Evolutionary conservation across 2,888 invertebrate genomes (phyloP).

Genomic region (Dryomyza anilis): DNA sequence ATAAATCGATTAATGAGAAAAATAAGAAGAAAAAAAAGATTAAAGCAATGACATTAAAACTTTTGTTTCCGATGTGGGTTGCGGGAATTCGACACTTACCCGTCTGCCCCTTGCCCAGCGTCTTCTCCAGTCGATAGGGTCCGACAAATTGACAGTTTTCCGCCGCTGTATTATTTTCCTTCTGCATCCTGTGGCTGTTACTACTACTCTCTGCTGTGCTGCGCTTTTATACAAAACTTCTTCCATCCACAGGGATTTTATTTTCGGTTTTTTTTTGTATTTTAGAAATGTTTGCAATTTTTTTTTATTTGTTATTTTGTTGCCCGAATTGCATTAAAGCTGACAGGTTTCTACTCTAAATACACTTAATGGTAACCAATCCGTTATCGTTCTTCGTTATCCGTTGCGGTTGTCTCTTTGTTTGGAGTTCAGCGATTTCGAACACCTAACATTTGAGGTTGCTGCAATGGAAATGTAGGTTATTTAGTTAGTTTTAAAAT

Average conservation of each 20-base stretch:
- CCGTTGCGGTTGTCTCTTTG: too few relatives aligned
- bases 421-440: too few relatives aligned
- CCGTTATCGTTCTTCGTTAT: too few relatives aligned
- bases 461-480: too few relatives aligned
- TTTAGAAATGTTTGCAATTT: not conserved
- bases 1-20: too few relatives aligned
- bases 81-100: conserved; percentile 78
- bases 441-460: too few relatives aligned
- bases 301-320: not conserved
- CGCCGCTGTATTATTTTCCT: conserved; percentile 63
- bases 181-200: conserved; percentile 59
- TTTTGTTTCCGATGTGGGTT: too few relatives aligned
- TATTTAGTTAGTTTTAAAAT: too few relatives aligned
- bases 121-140: conserved; percentile 98
- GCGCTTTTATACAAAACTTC: conserved; percentile 28
- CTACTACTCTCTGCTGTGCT: conserved; percentile 9
- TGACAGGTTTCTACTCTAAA: too few relatives aligned
- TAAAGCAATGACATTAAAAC: too few relatives aligned
- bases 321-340: not conserved
- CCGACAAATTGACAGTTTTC: conserved; percentile 95
- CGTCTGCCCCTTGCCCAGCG: conserved; percentile 99
- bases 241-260: conserved; percentile 17
- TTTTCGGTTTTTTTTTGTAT: not conserved
- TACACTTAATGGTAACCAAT: too few relatives aligned
- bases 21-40: too few relatives aligned